Evolutionary conservation across 1,140 invertebrate species (phyloP).

Genomic region (Sitobion miscanthi): DNA sequence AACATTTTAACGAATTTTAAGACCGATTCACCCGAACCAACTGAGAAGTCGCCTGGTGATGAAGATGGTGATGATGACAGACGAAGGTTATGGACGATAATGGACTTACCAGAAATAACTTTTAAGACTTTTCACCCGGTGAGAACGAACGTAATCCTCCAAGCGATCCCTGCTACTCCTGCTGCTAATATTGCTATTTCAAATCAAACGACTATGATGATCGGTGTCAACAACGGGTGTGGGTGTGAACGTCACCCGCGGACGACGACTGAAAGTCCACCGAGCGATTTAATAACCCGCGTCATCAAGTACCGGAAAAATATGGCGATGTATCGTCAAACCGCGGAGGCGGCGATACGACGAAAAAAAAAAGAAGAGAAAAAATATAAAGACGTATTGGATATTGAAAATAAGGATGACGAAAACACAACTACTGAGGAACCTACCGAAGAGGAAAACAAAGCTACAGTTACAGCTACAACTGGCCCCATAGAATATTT

Average conservation of each 20-base stretch:
- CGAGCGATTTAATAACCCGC: neutral
- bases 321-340: neutral
- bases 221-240: neutral
- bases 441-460: no score
- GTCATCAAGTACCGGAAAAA: neutral
- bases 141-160: neutral
- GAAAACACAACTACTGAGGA: no score
- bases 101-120: neutral
- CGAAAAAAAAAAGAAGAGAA: neutral
- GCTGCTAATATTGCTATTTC: neutral
- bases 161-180: neutral
- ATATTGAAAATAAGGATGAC: no score
- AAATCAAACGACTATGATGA: neutral
- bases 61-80: no score
- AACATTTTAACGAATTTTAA: neutral
- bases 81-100: no score
- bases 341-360: neutral
- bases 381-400: neutral
- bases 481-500: neutral
- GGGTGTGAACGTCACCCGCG: neutral
- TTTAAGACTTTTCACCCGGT: neutral
- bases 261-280: neutral
- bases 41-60: no score
- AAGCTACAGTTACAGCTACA: no score
- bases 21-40: no score